Percentiles rank a stretch among this genome's conserved stretches.
Conservation (phyloP, 2,888 invertebrate species). For the Epistrophe grossulariae region DNA sequence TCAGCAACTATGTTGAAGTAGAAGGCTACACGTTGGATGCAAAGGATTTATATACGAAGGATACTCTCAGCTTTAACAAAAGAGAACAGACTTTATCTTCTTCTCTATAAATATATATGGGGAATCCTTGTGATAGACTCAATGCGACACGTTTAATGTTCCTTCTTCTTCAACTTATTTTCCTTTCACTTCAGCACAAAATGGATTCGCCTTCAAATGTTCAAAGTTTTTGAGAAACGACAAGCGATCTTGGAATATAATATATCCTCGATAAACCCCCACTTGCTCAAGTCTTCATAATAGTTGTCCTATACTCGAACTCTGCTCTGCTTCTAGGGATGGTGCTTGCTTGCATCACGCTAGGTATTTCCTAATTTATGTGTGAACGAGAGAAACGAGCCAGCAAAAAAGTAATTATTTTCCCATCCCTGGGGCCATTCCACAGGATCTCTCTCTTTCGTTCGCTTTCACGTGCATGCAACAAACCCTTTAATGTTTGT, state of each 20-base stretch:
- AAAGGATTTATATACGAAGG: neutral
- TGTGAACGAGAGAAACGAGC: conserved; percentile 52
- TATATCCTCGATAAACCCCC: conserved; percentile 14
- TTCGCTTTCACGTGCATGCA: conserved; percentile 32
- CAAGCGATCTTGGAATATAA: conserved; percentile 28
- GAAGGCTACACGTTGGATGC: neutral
- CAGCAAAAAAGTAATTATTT: conserved; percentile 73
- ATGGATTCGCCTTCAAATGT: conserved; percentile 35
- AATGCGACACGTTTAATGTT: conserved; percentile 67
- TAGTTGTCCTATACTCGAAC: conserved; percentile 5
- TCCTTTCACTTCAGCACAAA: conserved; percentile 19
- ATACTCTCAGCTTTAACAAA: conserved; percentile 33
- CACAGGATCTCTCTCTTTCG: conserved; percentile 18
- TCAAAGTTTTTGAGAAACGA: conserved; percentile 9
- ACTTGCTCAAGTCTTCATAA: neutral
- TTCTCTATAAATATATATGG: neutral
- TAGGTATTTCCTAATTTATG: conserved; percentile 54
- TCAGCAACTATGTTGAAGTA: conserved; percentile 17
- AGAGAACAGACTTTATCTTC: conserved; percentile 52
- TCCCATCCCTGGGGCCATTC: conserved; percentile 49
- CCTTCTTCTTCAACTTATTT: conserved; percentile 19
- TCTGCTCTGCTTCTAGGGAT: neutral
- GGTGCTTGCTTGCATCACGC: conserved; percentile 13
- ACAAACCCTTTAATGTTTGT: conserved; percentile 22
- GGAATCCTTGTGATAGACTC: conserved; percentile 65